A percentile compares a stretch with the other conserved stretches of the same genome.
phyloP scores from a whole-genome alignment of 2,888 invertebrate species.

The Orthosia incerta region DNA sequence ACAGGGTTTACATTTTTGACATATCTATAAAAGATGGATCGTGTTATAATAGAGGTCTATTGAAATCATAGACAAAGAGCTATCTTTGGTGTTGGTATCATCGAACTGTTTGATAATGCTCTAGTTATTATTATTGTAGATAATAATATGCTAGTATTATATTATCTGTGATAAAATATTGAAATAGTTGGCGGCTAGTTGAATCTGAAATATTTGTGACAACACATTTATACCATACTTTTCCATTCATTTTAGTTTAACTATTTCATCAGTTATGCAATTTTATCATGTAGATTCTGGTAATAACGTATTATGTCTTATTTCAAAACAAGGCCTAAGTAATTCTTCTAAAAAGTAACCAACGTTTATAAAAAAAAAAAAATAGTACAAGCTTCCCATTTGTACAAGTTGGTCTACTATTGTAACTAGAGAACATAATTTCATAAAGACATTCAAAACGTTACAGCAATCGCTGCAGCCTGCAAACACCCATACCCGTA shows the following conservation, averaged over 20 bases:
- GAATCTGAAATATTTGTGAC: not conserved
- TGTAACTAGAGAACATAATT: not conserved
- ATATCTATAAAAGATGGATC: conserved; percentile 88
- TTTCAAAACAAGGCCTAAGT: too few relatives aligned
- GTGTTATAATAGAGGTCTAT: conserved; percentile 79
- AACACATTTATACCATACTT: not conserved
- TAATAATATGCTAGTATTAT: too few relatives aligned
- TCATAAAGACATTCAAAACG: not conserved
- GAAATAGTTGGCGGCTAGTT: conserved; percentile 13
- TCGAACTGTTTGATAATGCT: conserved; percentile 54
- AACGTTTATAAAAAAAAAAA: too few relatives aligned
- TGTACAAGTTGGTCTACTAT: too few relatives aligned
- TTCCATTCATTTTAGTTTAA: too few relatives aligned
- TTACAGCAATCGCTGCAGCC: not conserved
- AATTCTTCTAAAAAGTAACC: too few relatives aligned
- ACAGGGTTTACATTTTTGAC: conserved; percentile 82
- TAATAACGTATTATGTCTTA: too few relatives aligned
- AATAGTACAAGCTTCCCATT: too few relatives aligned
- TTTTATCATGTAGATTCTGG: not conserved
- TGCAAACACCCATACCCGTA: not conserved
- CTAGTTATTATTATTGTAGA: conserved; percentile 41
- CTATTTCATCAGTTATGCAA: not conserved
- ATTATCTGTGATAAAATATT: not conserved
- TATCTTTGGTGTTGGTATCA: conserved; percentile 54
- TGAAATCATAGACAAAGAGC: conserved; percentile 64